Conservation (phyloP, 1,140 invertebrate species). For the Harpegnathos saltator region DNA sequence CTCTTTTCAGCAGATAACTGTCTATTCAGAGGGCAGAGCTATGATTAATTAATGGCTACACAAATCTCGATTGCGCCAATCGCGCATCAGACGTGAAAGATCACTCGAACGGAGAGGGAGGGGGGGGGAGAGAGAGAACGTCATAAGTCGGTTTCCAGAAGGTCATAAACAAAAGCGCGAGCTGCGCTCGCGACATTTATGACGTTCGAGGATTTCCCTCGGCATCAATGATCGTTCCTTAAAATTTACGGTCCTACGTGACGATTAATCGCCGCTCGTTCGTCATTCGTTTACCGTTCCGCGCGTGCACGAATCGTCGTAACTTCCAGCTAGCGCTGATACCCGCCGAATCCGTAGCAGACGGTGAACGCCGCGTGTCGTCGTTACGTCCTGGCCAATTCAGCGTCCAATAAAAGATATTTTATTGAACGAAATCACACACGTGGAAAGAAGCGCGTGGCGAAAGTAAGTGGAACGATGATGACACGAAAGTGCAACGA, state of each 20-base stretch:
- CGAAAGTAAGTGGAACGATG: no score
- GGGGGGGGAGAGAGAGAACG: no score
- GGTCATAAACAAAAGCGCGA: slow-evolving; percentile 22
- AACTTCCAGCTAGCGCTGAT: slow-evolving; percentile 2
- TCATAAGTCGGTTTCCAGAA: slow-evolving; percentile 21
- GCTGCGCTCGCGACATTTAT: slow-evolving; percentile 26
- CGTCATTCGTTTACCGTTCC: slow-evolving; percentile 41
- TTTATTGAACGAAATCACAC: not conserved
- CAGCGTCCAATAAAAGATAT: not conserved
- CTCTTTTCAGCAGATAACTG: not conserved
- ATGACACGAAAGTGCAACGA: no score
- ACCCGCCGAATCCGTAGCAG: not conserved
- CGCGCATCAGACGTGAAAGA: no score
- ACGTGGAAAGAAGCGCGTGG: no score
- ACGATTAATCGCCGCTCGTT: slow-evolving; percentile 44
- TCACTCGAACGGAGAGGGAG: not conserved
- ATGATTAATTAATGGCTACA: not conserved
- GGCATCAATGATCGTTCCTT: slow-evolving; percentile 43
- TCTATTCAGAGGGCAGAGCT: no score
- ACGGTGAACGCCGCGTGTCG: not conserved
- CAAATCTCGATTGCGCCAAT: no score
- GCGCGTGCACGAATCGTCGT: not conserved
- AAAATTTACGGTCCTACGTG: slow-evolving; percentile 51
- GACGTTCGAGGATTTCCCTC: slow-evolving; percentile 21
- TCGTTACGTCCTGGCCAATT: slow-evolving; percentile 1